These are phyloP conservation scores for Callimorpha dominula DNA, from an alignment of 2,888 invertebrate species.

Conservation along the genomic window DNA sequence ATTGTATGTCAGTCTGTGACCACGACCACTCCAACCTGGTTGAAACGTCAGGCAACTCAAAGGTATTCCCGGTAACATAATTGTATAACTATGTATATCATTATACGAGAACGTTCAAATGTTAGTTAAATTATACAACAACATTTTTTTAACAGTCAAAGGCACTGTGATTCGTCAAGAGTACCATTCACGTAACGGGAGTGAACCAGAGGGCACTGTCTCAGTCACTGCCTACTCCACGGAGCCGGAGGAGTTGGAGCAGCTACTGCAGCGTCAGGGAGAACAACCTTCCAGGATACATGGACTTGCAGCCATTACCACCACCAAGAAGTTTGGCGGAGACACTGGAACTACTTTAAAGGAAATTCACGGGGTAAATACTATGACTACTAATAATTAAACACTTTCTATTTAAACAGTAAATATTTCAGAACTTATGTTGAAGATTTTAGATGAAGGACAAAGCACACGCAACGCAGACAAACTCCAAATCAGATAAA, in stretches of 20 bases:
- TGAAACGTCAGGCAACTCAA: no score
- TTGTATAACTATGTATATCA: no score
- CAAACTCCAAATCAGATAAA: not conserved
- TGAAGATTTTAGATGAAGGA: not conserved
- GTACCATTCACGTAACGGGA: constrained; percentile 90
- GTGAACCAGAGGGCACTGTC: constrained; percentile 89
- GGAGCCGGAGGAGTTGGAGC: constrained; percentile 86
- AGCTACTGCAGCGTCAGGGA: constrained; percentile 72
- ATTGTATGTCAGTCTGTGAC: no score
- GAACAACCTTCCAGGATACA: constrained; percentile 75
- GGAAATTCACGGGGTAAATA: constrained; percentile 71
- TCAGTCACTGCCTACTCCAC: constrained; percentile 90
- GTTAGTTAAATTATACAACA: not conserved
- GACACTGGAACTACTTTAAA: constrained; percentile 73
- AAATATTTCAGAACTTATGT: not conserved
- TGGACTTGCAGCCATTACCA: constrained; percentile 82
- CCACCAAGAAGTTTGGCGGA: constrained; percentile 80
- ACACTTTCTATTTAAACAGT: no score
- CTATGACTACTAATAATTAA: not conserved
- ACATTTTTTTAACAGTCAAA: constrained; percentile 85
- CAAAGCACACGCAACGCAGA: not conserved
- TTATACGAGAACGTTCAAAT: no score
- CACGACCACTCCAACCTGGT: no score
- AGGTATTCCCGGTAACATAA: no score
- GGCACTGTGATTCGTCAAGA: constrained; percentile 90